Evolutionary conservation across 2,113 vertebrate species (phyloP).

Genomic region (Strix uralensis): DNA sequence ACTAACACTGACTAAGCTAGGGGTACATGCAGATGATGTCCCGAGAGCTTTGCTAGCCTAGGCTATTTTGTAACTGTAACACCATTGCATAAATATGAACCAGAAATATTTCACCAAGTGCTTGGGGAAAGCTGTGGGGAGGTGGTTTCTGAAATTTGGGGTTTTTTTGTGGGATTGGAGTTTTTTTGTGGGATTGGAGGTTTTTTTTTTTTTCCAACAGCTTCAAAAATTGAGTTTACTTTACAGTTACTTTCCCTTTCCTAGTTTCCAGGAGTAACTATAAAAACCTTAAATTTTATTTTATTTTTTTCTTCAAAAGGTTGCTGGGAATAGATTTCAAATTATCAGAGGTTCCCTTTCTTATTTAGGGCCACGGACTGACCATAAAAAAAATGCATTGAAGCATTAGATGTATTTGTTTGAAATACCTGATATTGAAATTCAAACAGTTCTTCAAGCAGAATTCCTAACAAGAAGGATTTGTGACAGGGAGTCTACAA

Average conservation of each 20-base stretch:
- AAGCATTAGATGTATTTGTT: constrained; percentile 15
- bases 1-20: not conserved
- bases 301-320: not conserved
- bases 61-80: not conserved
- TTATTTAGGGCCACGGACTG: not conserved
- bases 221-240: not conserved
- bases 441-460: constrained; percentile 44
- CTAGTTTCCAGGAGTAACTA: not conserved
- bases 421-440: constrained; percentile 36
- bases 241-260: not conserved
- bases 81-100: not conserved
- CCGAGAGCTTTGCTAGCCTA: not conserved
- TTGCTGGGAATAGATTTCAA: not conserved
- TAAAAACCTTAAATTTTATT: not conserved
- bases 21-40: not conserved
- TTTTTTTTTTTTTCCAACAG: not conserved
- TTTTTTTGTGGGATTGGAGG: no score
- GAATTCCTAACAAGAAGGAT: constrained; percentile 34
- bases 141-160: not conserved
- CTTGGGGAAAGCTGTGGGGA: not conserved
- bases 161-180: not conserved
- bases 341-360: not conserved
- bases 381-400: not conserved
- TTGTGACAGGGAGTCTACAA: constrained; percentile 41
- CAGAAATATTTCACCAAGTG: not conserved